Evolutionary conservation across 2,113 vertebrate genomes (phyloP), one percentile per base, ranked within the genome.

Genomic region (Sinocyclocheilus anshuiensis): DNA sequence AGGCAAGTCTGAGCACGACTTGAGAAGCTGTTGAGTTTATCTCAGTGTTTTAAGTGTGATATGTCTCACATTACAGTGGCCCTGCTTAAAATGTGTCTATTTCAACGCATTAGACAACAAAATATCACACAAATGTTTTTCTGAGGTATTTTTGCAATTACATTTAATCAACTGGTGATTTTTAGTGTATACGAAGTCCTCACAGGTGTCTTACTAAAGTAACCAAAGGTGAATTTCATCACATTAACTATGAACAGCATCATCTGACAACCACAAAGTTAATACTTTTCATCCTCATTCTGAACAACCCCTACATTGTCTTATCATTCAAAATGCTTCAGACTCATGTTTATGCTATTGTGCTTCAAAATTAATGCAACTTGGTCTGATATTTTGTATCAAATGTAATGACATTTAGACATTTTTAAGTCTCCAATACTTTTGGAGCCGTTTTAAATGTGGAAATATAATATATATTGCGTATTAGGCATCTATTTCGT

Each of bases 1-100:
- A 39, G 65, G 13, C 82, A 84, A 84, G 82, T 84, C 67, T 5
- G 2, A 74, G 82, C 82, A 84, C 9, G 82, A 74, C 69, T 57
- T 59, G 61, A 45, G 45, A 3, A 45, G 45, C 45, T 45, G 45
- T 45, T 45, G 45, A 45, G 45, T 45, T 45, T 45, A 45, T 45
- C 10, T 45, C 45, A 45, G 2, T 11, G 45, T 45, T 11, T 45
- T 45, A 45, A 45, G 45, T 45, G 45, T 45, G 45, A 45, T 42
- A 42, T 45, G 45, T 20, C 45, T 36, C 36, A 59, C 7, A n/a
- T 81, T 67, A 29, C 36, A 45, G 39, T 26, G n/a, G 11, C 11
- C 1, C 20, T 50, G 20, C 0, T 77, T 5, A 33, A 77, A 11
- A 26, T 29, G 24, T 29, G n/a, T 65, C 16, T 16, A 29, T 18